Percentiles rank a stretch among this genome's conserved stretches.
Evolutionary conservation across 1,140 invertebrate species (phyloP).

Genomic region (Aethina tumida): DNA sequence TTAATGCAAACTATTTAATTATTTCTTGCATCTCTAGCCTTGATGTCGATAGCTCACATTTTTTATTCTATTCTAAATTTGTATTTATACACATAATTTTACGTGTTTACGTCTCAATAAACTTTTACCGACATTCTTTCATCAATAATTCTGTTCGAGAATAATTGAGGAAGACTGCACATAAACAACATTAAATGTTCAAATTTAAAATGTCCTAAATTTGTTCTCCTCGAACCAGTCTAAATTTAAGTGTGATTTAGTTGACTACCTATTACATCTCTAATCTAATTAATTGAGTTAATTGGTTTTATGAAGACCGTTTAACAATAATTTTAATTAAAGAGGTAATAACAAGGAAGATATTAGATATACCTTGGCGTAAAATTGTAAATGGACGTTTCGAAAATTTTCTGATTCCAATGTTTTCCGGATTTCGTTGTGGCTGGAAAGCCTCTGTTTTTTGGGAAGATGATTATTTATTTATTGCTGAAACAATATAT

Average conservation of each 20-base stretch:
- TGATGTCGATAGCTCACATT: constrained; percentile 24
- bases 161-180: too few species aligned
- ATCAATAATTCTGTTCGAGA: too few species aligned
- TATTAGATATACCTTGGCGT: constrained; percentile 14
- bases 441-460: too few species aligned
- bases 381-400: constrained; percentile 17
- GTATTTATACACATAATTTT: constrained; percentile 20
- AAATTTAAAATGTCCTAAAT: constrained; percentile 16
- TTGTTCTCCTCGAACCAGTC: constrained; percentile 12
- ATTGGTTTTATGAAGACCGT: constrained; percentile 14
- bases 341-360: constrained; percentile 19
- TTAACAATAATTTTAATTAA: constrained; percentile 11
- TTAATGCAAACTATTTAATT: constrained; percentile 24
- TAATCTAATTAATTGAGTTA: too few species aligned
- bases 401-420: constrained; percentile 4
- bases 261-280: too few species aligned
- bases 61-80: constrained; percentile 20
- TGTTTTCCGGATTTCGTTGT: constrained; percentile 5
- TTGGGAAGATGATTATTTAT: constrained; percentile 1
- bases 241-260: constrained; percentile 11
- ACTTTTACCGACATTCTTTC: too few species aligned
- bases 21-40: constrained; percentile 22
- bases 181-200: constrained; percentile 10
- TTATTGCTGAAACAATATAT: constrained; percentile 14
- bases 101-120: constrained; percentile 7